Percentiles rank a stretch among this genome's conserved stretches.
Evolutionary conservation across 1,140 invertebrate species (phyloP).

Genomic region (Pseudachorutes palmiensis): DNA sequence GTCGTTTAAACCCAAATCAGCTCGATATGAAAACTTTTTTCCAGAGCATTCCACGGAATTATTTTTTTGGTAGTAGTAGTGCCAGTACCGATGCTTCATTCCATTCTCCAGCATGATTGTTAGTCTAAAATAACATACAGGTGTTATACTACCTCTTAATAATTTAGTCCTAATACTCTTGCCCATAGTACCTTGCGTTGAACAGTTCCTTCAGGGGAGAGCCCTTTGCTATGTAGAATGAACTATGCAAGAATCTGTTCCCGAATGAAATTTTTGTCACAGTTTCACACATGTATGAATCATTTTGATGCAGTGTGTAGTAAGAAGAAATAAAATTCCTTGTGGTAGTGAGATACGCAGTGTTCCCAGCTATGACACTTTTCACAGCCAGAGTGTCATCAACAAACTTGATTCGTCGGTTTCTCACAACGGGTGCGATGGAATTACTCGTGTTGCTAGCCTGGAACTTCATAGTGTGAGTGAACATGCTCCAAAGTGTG

Average conservation of each 20-base stretch:
- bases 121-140: background rate
- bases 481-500: background rate
- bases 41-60: slow-evolving; percentile 2
- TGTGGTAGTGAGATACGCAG: background rate
- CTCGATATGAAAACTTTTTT: background rate
- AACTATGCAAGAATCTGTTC: background rate
- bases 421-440: background rate
- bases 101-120: background rate
- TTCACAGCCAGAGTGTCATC: background rate
- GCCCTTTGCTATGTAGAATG: background rate
- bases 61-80: slow-evolving; percentile 3
- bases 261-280: background rate
- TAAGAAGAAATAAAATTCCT: slow-evolving; percentile 4
- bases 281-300: background rate
- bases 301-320: background rate
- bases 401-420: background rate
- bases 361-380: background rate
- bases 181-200: background rate
- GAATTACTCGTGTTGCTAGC: background rate
- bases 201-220: background rate
- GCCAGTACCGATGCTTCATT: background rate
- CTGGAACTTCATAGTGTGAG: background rate
- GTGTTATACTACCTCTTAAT: background rate
- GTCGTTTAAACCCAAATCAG: background rate
- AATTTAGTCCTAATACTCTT: background rate